Evolutionary conservation across 2,888 invertebrate genomes (phyloP), one percentile per base, ranked within the genome.

Genomic region (Leptogaster cylindrica): DNA sequence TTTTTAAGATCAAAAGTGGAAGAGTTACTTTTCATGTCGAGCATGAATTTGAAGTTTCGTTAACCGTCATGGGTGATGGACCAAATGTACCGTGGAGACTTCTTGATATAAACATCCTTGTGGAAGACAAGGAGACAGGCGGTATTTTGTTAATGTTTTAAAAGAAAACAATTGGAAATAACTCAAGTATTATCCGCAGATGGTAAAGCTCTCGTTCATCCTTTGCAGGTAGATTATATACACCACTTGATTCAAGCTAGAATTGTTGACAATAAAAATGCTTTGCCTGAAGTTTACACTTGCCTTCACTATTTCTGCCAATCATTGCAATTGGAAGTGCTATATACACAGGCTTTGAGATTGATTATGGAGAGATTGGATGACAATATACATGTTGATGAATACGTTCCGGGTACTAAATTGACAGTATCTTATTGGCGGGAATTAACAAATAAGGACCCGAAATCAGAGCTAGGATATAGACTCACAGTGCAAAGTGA

Each of bases 41-140:
- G 71, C 92, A 97, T 80, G 97, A 98, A 80, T 98, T 97, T 82
- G 93, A 94, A 79, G 97, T 95, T 8, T 92, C 96, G 0, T 83
- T 99, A 68, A 99, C 98, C 2, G 90, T 99, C 7, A 95, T 99
- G 92, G 97, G 98, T 1, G 98, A 99, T 81, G 92, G 91, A 3
- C 89, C 91, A 0, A 90, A 88, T 77, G 89, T 96, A 66, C 97
- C 97, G 0, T 99, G 99, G 98, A 87, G 96, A 58, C 84, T 99
- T 63, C 83, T 99, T 68, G 95, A 97, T 79, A 92, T 99, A 73
- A 93, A 95, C 75, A 91, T 99, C 75, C 84, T 99, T 10, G 97
- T 99, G 2, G 95, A 97, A 78, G 98, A 99, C 77, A 92, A 91
- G 80, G 98, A 98, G 83, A 97, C 96, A 64, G 96, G 97, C 76